These are phyloP conservation scores for Abrostola triplasia DNA, from an alignment of 2,888 invertebrate genomes.

Conservation along the genomic window DNA sequence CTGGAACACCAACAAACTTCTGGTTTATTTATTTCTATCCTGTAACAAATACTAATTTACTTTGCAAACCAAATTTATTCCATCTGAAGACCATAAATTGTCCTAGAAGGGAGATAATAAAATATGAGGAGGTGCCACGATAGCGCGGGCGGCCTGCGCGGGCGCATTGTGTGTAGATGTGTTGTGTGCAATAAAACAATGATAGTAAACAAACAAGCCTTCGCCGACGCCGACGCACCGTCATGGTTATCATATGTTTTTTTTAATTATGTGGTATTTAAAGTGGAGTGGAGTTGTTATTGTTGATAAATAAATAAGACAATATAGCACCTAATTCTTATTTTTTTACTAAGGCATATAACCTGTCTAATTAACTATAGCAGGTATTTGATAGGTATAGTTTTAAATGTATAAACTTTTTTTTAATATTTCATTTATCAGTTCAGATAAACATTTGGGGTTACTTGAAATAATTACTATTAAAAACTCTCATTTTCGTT, in stretches of 20 bases:
- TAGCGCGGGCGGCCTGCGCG: slow-evolving; percentile 41
- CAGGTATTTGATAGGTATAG: too few species aligned
- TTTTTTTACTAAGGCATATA: too few species aligned
- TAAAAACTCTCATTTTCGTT: background rate
- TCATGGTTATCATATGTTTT: slow-evolving; percentile 58
- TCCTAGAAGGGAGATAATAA: slow-evolving; percentile 38
- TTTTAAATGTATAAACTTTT: too few species aligned
- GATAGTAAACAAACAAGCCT: slow-evolving; percentile 74
- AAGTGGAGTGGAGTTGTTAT: slow-evolving; percentile 25
- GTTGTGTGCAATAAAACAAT: slow-evolving; percentile 68
- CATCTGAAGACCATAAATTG: slow-evolving; percentile 33
- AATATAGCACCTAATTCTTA: background rate
- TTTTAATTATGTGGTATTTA: slow-evolving; percentile 27
- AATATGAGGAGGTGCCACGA: slow-evolving; percentile 48
- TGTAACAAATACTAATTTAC: slow-evolving; percentile 28
- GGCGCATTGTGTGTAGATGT: slow-evolving; percentile 57
- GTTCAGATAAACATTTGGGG: too few species aligned
- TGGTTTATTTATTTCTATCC: slow-evolving; percentile 31
- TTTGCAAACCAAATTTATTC: slow-evolving; percentile 26
- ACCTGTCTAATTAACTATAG: too few species aligned
- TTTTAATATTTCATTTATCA: too few species aligned
- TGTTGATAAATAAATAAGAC: background rate
- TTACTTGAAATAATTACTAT: background rate
- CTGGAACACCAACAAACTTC: background rate
- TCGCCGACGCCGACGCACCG: slow-evolving; percentile 57